Base-by-base conservation (phyloP, 2,888 invertebrate genomes). In the Tetanocera ferruginea region DNA sequence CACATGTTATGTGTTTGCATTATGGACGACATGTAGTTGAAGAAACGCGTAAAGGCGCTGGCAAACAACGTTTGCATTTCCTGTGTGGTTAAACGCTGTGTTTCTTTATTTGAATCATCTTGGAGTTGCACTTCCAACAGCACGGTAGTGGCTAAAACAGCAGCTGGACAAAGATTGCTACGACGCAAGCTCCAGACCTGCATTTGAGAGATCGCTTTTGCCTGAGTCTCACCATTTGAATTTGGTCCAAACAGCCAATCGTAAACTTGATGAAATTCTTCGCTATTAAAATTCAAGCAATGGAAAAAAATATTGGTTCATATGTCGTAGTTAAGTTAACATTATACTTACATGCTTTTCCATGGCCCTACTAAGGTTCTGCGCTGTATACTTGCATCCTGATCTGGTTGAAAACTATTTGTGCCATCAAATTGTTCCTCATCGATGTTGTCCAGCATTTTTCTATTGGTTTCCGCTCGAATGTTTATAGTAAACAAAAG, bases 1-100 rank as follows among this genome's bases (percentile, higher is more conserved):
- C 82, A 84, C 85, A 85, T 85, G 78, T 83, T 85, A 60, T 86
- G 82, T 2, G 82, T 82, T 73, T 88, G 89, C 83, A 87, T 88
- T 8, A 88, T 89, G 1, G 90, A 90, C 0, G 88, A 89, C 90
- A 90, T 90, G 34, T 88, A 90, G 79, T 90, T 90, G 34, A 88
- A 87, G 75, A 90, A 90, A 3, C 89, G 85, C 0, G 87, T 90
- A 43, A 90, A 87, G 5, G 89, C 87, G 60, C 84, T 86, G 0
- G 90, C 85, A 80, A 90, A 90, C 3, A 86, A 80, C 0, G 82
- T 81, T 73, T 87, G 86, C 1, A 89, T 70, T 17, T 86, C 86
- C 0, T 72, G 49, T 1, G 76, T 23, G 8, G 71, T 64, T 0
- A 70, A 28, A 1, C 60, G 75, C 1, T 19, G 37, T 1, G 51